Evolutionary conservation across 2,888 invertebrate species (phyloP).

Genomic region (Eupithecia inturbata): DNA sequence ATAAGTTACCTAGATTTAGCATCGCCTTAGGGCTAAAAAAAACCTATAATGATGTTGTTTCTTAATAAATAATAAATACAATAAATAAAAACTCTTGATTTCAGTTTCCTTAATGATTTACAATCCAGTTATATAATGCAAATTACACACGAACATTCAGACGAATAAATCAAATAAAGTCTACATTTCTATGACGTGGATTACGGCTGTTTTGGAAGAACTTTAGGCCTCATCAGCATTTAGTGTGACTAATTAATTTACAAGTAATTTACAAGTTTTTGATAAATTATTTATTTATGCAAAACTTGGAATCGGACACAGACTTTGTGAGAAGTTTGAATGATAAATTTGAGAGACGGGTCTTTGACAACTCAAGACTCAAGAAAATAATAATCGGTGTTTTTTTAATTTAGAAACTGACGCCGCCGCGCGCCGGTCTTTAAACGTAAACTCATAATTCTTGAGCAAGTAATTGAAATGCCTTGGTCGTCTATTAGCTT

Average conservation of each 20-base stretch:
- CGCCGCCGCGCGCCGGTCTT: neutral
- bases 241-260: slow-evolving; percentile 41
- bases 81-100: slow-evolving; percentile 31
- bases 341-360: slow-evolving; percentile 9
- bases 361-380: slow-evolving; percentile 8
- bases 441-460: neutral
- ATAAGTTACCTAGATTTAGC: no score
- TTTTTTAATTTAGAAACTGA: slow-evolving; percentile 3
- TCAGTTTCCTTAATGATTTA: slow-evolving; percentile 38
- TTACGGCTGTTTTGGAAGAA: slow-evolving; percentile 32
- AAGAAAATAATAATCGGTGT: neutral
- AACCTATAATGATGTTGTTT: no score
- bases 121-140: slow-evolving; percentile 30
- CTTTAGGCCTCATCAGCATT: slow-evolving; percentile 22
- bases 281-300: slow-evolving; percentile 33
- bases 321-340: slow-evolving; percentile 13
- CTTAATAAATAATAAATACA: no score
- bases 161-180: slow-evolving; percentile 35
- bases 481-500: neutral
- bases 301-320: slow-evolving; percentile 15
- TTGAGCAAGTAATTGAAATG: neutral
- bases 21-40: no score
- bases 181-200: slow-evolving; percentile 21
- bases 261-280: slow-evolving; percentile 23
- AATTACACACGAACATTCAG: slow-evolving; percentile 21